These are phyloP conservation scores for Branchellion lobata DNA, from an alignment of 2,888 invertebrate species.

Conservation along the genomic window DNA sequence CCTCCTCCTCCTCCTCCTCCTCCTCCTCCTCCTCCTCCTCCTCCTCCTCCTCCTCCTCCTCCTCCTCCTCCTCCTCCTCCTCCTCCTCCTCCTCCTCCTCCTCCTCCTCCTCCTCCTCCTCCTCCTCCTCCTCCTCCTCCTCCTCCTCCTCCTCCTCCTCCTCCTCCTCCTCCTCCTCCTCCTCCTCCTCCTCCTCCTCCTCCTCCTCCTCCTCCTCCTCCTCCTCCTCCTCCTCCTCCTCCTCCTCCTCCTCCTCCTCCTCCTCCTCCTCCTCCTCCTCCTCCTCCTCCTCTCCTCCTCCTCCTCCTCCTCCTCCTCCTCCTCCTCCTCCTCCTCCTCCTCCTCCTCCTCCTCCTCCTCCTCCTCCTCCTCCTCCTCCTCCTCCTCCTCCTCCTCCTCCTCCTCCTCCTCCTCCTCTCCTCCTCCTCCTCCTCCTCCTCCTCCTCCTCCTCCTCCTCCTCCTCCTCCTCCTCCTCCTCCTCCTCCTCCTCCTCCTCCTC, in stretches of 20 bases:
- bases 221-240: background rate
- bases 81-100: background rate
- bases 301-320: background rate
- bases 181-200: conserved; percentile 20
- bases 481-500: conserved; percentile 3
- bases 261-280: background rate
- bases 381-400: background rate
- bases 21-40: background rate
- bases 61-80: conserved; percentile 3
- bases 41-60: conserved; percentile 5
- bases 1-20: background rate
- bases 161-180: background rate
- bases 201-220: background rate
- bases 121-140: background rate
- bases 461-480: background rate
- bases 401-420: background rate
- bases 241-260: background rate
- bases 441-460: background rate
- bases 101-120: background rate
- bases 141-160: background rate
- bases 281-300: background rate
- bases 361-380: conserved; percentile 7
- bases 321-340: background rate
- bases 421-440: background rate
- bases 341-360: background rate